A percentile compares a stretch with the other conserved stretches of the same genome.
Conservation (phyloP, 2,888 invertebrate genomes). For the Pterobdella sp. region DNA sequence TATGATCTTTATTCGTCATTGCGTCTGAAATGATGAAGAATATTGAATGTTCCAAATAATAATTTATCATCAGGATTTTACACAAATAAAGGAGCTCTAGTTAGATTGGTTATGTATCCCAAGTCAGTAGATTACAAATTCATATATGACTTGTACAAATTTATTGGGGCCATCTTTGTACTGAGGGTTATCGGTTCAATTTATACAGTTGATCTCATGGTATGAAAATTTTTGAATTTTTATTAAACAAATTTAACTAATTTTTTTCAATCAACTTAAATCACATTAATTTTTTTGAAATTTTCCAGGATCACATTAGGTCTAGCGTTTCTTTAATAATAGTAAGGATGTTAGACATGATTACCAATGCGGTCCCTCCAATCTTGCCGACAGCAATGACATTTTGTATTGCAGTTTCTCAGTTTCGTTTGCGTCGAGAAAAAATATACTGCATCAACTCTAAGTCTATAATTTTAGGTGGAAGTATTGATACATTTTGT, state of each 20-base stretch:
- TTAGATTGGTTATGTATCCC: conserved; percentile 86
- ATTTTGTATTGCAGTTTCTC: conserved; percentile 79
- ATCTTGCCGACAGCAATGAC: conserved; percentile 52
- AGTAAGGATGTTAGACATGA: conserved; percentile 48
- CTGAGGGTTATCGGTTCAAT: conserved; percentile 73
- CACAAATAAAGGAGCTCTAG: conserved; percentile 81
- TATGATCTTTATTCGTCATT: too few species aligned
- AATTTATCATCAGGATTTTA: conserved; percentile 68
- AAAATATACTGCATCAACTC: conserved; percentile 51
- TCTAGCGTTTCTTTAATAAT: too few species aligned
- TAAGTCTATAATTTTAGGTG: conserved; percentile 49
- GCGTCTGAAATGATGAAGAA: too few species aligned
- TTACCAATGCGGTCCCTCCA: conserved; percentile 52
- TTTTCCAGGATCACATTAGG: too few species aligned
- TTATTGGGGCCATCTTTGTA: conserved; percentile 69
- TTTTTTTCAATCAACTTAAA: too few species aligned
- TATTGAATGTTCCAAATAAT: too few species aligned
- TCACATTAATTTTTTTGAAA: too few species aligned
- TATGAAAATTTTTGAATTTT: too few species aligned
- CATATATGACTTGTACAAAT: conserved; percentile 70
- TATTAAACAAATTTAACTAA: too few species aligned
- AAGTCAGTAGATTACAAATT: conserved; percentile 93
- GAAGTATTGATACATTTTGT: conserved; percentile 50
- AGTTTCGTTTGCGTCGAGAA: conserved; percentile 54
- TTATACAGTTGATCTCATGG: conserved; percentile 80